Conservation (phyloP, 2,113 vertebrate genomes). For the Girardinichthys multiradiatus region DNA sequence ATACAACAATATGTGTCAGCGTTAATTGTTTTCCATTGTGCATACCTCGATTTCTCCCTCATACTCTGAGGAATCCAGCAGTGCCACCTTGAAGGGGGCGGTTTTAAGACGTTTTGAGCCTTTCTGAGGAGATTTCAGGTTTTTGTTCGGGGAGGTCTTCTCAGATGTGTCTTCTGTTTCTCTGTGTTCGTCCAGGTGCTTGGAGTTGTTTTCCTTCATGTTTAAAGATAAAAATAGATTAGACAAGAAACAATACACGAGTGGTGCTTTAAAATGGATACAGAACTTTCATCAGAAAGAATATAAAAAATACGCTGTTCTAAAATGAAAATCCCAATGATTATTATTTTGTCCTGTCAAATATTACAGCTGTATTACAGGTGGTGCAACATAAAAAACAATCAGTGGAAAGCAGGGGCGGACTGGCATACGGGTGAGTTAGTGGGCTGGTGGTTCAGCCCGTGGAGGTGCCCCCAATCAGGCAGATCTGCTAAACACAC, state of each 20-base stretch:
- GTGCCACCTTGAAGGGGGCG: constrained; percentile 88
- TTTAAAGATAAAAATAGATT: constrained; percentile 3
- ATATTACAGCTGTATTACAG: background rate
- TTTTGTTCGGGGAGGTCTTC: constrained; percentile 92
- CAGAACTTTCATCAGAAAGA: too few species aligned
- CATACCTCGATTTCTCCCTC: constrained; percentile 94
- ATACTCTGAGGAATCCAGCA: constrained; percentile 89
- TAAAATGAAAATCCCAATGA: too few species aligned
- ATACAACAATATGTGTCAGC: constrained; percentile 11
- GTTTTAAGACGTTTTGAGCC: constrained; percentile 90
- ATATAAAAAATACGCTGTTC: too few species aligned
- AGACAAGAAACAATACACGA: background rate
- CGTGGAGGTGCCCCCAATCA: too few species aligned
- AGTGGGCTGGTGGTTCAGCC: too few species aligned
- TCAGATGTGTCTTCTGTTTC: constrained; percentile 89
- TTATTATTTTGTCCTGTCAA: too few species aligned
- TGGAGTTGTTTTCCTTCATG: constrained; percentile 75
- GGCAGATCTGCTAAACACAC: too few species aligned
- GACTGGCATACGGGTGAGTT: too few species aligned
- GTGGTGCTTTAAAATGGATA: too few species aligned
- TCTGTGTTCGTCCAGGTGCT: constrained; percentile 80
- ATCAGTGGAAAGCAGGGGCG: too few species aligned
- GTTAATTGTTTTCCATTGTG: constrained; percentile 5
- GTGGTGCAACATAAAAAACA: background rate
- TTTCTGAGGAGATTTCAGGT: constrained; percentile 94